Base-by-base conservation (phyloP, 37 sponge, comb jelly and placozoan genomes). In the Chondrilla cf. caribensis region DNA sequence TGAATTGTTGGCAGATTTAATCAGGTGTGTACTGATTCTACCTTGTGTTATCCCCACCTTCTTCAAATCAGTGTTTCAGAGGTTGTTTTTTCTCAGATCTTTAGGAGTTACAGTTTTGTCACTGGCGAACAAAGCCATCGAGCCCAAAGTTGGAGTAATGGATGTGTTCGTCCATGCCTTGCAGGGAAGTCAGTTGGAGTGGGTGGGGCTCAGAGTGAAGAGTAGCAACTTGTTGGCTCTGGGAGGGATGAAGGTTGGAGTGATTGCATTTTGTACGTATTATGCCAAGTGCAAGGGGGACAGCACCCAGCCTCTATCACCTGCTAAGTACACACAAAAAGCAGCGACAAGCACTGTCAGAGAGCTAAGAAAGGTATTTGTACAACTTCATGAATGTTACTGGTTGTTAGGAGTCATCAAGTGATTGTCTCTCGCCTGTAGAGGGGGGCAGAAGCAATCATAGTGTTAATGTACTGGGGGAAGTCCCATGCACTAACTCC, bases 401-500 rank as follows among this genome's bases (percentile, higher is more conserved):
- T 4, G 31, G 6, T 7, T 58, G 22, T 79, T n/a, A 55, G 5
- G 24, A 24, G 31, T 79, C 19, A 40, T 60, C 40, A 9, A 58
- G 47, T 43, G 2, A 37, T 38, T 58, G 2, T 9, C 39, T 2
- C 14, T 60, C 58, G 19, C 9, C 39, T 42, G 24, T 62, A 92
- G 89, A 78, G 57, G 79, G 86, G 92, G 58, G 89, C 83, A 14
- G 73, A 42, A 31, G 55, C 77, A 31, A 88, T 92, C 15, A 54
- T 92, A 3, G 92, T 92, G 26, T 15, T 92, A 81, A 42, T 88
- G 79, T 80, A 85, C 83, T 92, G 92, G 92, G 92, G 92, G 19
- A 77, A 77, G 47, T 73, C 77, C 42, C 79, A 77, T 14, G 40
- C 77, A 51, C 82, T 60, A 66, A 79, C 42, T 60, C 89, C 92